Percentiles rank a stretch among this genome's conserved stretches.
These are phyloP conservation scores for Rhyzopertha dominica DNA, from an alignment of 1,140 invertebrate genomes.

Conservation along the genomic window DNA sequence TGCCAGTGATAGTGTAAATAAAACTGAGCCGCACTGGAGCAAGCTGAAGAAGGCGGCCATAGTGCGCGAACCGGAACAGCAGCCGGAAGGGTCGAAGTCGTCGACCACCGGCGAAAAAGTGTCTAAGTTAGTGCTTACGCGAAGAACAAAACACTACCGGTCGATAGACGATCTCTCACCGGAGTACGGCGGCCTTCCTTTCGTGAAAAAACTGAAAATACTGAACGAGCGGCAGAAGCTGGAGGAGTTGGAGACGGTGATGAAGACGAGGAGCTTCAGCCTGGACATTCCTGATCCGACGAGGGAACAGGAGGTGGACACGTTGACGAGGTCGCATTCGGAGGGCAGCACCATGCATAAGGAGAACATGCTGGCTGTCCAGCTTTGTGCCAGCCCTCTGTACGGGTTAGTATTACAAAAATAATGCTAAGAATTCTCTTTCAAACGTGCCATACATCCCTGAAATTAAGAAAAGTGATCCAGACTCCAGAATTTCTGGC, in stretches of 20 bases:
- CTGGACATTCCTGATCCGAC: conserved; percentile 70
- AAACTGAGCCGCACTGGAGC: conserved; percentile 47
- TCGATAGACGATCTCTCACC: conserved; percentile 84
- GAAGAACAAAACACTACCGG: conserved; percentile 61
- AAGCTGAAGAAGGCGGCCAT: conserved; percentile 56
- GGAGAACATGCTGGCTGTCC: conserved; percentile 35
- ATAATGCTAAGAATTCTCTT: too few relatives aligned
- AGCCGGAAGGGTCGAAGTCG: not conserved
- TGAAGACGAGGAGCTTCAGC: conserved; percentile 69
- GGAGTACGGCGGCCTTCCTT: conserved; percentile 79
- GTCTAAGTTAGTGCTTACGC: conserved; percentile 30
- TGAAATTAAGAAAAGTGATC: too few relatives aligned
- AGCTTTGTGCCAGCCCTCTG: conserved; percentile 39
- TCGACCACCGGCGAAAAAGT: conserved; percentile 2
- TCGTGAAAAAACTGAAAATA: conserved; percentile 83
- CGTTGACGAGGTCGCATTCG: conserved; percentile 43
- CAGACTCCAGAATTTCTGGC: too few relatives aligned
- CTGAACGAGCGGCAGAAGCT: conserved; percentile 82
- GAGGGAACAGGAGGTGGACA: conserved; percentile 51
- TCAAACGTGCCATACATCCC: too few relatives aligned
- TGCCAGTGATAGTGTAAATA: conserved; percentile 24
- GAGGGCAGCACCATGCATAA: conserved; percentile 55
- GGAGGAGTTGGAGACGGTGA: conserved; percentile 69
- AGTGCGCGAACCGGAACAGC: conserved; percentile 28
- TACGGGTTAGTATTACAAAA: too few relatives aligned